Base-by-base conservation (phyloP, 1,140 invertebrate species). In the Penaeus indicus region DNA sequence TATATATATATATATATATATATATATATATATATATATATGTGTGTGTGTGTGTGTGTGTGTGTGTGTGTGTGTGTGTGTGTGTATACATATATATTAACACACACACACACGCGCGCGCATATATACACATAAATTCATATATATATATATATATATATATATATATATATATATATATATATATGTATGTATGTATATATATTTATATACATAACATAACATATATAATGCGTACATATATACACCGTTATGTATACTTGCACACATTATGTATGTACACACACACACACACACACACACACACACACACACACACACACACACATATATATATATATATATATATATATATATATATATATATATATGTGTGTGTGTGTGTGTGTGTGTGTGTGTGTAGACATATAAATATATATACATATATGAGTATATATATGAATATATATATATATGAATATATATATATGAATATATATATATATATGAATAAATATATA, bases 291-390 rank as follows among this genome's bases (percentile, higher is more conserved):
- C 32, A 69, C 32, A 69, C 1, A 69, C 22, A 22, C 7, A 69
- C 22, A 69, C 7, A 69, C 22, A 22, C 7, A 69, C 22, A 69
- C 22, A 69, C 22, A 69, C 22, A 69, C 22, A 69, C 22, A 69
- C 22, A 69, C 22, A 69, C 22, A 69, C 22, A 69, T 69, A 69
- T 69, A 69, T 69, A 69, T 69, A 69, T 69, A 72, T 72, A 72
- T 72, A 72, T 25, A 72, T 72, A 72, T 72, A 72, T 72, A 72
- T 25, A 72, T 72, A 72, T 69, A 72, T 75, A 32, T 75, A 75
- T 75, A 75, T 75, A 32, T 75, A 32, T 75, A 75, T 75, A 10
- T 75, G 10, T 75, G n/a, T 75, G n/a, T 75, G n/a, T 75, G n/a
- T 75, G n/a, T 25, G n/a, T 25, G 4, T 32, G 11, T 75, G 11